Base-by-base conservation (phyloP, 2,113 vertebrate species). In the Eclectus roratus region DNA sequence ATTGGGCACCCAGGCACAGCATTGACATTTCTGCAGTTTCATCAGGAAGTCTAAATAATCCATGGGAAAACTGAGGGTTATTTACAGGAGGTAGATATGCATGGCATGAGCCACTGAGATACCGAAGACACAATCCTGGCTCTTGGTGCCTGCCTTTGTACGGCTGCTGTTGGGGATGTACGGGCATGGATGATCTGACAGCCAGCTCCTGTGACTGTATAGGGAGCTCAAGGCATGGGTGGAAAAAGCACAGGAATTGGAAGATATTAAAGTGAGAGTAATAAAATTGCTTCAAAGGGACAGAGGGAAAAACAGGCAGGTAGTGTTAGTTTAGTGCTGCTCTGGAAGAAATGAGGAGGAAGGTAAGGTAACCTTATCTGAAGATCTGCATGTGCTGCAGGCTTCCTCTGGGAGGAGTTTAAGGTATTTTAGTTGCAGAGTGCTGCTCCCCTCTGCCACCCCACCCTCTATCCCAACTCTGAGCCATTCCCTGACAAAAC, bases 11-110 rank as follows among this genome's bases (percentile, higher is more conserved):
- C 82, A 9, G 87, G 55, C 96, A 91, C 97, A 37, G 74, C 97
- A 95, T 73, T 98, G 98, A 97, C 98, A 97, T 98, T 98, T 98
- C 97, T 98, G 97, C 97, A 95, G 97, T 96, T 98, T 97, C 97
- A 97, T 98, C 98, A 98, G 95, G 97, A 98, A 98, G 97, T 94
- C 97, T 94, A 96, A 98, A 98, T 97, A 98, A 98, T 98, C 97
- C 97, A 68, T 82, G 97, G 89, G 97, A 95, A 97, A 96, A 93
- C 13, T 5, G 86, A 80, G 70, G 19, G 88, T 96, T 98, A 97
- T 98, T 98, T 97, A 97, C 98, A 27, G 90, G 85, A 95, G 97
- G 84, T 85, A 44, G 13, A 33, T 18, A 89, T 9, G 17, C 13
- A 4, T 85, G 15, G 77, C 77, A 1, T 33, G 86, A 73, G 95